Evolutionary conservation across 2,113 vertebrate genomes (phyloP), one percentile per base, ranked within the genome.

Genomic region (Tautogolabrus adspersus): DNA sequence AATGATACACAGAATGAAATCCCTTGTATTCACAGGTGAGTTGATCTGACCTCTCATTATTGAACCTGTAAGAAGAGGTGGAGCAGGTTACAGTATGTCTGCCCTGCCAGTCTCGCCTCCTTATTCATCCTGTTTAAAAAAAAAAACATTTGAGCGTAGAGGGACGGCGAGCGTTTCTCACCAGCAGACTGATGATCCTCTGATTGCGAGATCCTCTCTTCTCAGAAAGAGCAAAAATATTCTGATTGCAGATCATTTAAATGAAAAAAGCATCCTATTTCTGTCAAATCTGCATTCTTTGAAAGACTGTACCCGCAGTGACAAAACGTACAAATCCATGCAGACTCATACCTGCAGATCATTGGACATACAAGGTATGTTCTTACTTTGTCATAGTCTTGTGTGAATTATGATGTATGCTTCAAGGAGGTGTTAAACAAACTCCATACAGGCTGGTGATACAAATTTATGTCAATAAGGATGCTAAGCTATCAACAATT

Each of bases 201-300:
- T 63, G 78, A 85, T 82, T 82, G 69, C 2, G 1, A 52, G 47
- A n/a, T 57, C 60, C 55, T 73, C 63, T 42, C 18, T 18, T 37
- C 22, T 7, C 34, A 16, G 61, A 42, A 47, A 73, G 52, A 68
- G 37, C 40, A 70, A 47, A 72, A 38, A 64, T 51, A 22, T 8
- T 47, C n/a, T 78, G 70, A 78, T 82, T 81, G 44, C 70, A 57
- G 59, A 30, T 40, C n/a, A 6, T 77, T 64, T 38, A 54, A 37
- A 47, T 59, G 44, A n/a, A 44, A 42, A 61, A 19, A 42, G 6
- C n/a, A 8, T 12, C 21, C 26, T 22, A 30, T 62, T 72, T 46
- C 37, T 37, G 38, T 47, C 26, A 26, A 15, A 51, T 19, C 38
- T 40, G 38, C 6, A 40, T 9, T 42, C 40, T 42, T 42, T 42